phyloP scores from a whole-genome alignment of 2,797 vertebrate species.

The Carcharodon carcharias region DNA sequence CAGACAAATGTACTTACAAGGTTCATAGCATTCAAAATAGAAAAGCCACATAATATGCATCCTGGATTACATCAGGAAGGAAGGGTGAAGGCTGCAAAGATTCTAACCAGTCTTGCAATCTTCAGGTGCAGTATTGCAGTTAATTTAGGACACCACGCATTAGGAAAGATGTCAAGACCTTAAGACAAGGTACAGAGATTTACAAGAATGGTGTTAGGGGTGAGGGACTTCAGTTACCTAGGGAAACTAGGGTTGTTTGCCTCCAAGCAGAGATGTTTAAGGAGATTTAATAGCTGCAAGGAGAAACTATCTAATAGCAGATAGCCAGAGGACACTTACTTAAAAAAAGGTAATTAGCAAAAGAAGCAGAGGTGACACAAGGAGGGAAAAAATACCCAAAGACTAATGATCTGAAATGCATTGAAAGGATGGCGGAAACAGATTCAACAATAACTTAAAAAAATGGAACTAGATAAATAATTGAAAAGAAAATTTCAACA shows the following conservation, averaged over 20 bases:
- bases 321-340: not conserved
- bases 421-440: not conserved
- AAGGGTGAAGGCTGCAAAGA: not conserved
- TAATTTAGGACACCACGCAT: not conserved
- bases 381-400: not conserved
- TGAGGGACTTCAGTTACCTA: not conserved
- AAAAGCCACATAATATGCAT: not conserved
- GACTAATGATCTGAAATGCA: not conserved
- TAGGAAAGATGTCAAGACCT: not conserved
- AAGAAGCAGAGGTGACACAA: not conserved
- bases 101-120: no score
- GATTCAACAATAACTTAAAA: not conserved
- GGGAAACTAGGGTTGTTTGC: not conserved
- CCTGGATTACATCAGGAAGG: not conserved
- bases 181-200: not conserved
- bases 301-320: not conserved
- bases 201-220: not conserved
- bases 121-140: no score
- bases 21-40: not conserved
- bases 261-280: not conserved
- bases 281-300: not conserved
- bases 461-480: not conserved
- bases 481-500: not conserved
- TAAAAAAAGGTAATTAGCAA: not conserved
- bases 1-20: not conserved